phyloP scores from a whole-genome alignment of 2,113 vertebrate genomes.

The Leucosticte australis region DNA sequence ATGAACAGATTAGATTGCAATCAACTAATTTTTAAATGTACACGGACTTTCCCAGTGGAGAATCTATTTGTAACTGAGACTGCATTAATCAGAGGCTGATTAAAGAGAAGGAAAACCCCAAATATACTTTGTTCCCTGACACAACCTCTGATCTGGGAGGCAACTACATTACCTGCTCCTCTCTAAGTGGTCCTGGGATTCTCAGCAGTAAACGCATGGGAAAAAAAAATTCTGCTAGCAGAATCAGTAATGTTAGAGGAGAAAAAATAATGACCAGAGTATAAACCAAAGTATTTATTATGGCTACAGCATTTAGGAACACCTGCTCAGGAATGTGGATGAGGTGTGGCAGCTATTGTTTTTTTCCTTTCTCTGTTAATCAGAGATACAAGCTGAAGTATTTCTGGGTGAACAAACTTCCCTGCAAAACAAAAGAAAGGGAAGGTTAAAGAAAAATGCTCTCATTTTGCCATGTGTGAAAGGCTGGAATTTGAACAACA shows the following conservation, averaged over 20 bases:
- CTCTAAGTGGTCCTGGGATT: not conserved
- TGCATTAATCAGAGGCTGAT: not conserved
- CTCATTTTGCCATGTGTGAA: not conserved
- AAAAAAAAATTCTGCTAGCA: not conserved
- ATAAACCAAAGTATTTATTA: conserved; percentile 48
- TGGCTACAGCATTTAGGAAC: not conserved
- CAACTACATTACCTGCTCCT: not conserved
- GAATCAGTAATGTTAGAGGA: not conserved
- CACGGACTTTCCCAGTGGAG: not conserved
- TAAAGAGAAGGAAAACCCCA: not conserved
- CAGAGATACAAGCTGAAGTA: conserved; percentile 83
- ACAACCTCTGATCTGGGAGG: not conserved
- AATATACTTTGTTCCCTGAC: not conserved
- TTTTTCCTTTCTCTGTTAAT: conserved; percentile 82
- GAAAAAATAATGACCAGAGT: not conserved
- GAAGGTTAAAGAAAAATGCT: not conserved
- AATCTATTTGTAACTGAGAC: not conserved
- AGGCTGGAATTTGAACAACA: not conserved
- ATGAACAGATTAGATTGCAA: not conserved
- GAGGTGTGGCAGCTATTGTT: conserved; percentile 44
- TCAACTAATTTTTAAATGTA: not conserved
- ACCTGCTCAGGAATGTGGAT: conserved; percentile 40
- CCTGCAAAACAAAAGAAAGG: conserved; percentile 75
- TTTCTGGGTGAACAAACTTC: conserved; percentile 90
- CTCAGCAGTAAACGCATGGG: not conserved